Base-by-base conservation (phyloP, 92 coral and sea anemone species). In the Umimayanthus kanabou region DNA sequence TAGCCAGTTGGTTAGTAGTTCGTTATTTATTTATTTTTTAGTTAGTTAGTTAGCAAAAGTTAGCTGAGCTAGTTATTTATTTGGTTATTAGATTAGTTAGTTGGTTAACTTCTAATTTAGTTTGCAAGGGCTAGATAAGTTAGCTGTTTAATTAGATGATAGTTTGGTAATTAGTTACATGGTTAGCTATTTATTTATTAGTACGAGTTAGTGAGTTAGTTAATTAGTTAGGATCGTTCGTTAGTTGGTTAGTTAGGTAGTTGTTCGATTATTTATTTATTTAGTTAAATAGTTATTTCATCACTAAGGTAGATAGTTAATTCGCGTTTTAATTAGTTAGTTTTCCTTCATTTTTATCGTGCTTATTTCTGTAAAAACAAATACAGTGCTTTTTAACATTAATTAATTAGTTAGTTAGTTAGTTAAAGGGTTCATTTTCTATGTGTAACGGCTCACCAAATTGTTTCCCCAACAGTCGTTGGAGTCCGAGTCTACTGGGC, bases 401-500 rank as follows among this genome's bases (percentile, higher is more conserved):
- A 42, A 6, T 42, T 42, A 4, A 42, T 30, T 33, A 15, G 14
- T 14, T 53, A 53, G 20, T 53, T 53, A 53, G 20, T 53, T 71
- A 61, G 67, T 28, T 28, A 71, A 29, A 7, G 9, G 9, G 6
- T 71, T 29, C 9, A 10, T 15, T 61, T 61, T 61, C 69, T 20
- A 61, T 20, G 69, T 23, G n/a, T 61, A 75, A 23, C 23, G 28
- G 14, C 40, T n/a, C 8, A 25, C 82, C 39, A 26, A 33, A 13
- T 70, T 28, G 30, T 29, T 23, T 7, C 37, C 37, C 6, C 78
- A 83, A 70, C 77, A 83, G 87, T 83, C 87, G 43, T 47, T 83
- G 87, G 87, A 83, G 39, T 69, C 87, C 13, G 18, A 83, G 3
- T 70, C 79, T 45, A 29, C 77, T 11, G 87, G 78, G 3, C 66